These are phyloP conservation scores for Athalia circularis DNA, from an alignment of 2,888 invertebrate genomes.

Conservation along the genomic window DNA sequence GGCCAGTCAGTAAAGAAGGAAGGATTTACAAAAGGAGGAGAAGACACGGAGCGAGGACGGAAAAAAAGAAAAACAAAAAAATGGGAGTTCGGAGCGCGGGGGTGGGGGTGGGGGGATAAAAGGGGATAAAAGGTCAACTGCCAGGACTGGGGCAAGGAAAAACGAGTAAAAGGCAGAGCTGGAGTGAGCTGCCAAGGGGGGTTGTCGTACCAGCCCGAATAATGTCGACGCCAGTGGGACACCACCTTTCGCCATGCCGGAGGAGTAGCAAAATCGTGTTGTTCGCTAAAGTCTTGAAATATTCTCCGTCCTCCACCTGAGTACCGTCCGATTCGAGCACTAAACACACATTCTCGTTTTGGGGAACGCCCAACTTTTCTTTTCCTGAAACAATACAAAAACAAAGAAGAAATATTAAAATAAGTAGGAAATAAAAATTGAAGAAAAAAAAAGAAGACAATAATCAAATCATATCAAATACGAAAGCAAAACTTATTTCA, in stretches of 20 bases:
- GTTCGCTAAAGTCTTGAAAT: constrained; percentile 94
- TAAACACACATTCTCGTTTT: constrained; percentile 90
- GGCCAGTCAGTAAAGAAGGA: no score
- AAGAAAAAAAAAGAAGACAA: no score
- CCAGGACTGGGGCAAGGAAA: constrained; percentile 2
- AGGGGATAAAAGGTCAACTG: neutral
- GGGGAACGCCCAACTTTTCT: constrained; percentile 92
- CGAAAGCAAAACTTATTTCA: no score
- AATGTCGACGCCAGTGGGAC: constrained; percentile 95
- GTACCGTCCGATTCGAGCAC: constrained; percentile 97
- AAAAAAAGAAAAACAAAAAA: neutral
- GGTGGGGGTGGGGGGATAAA: neutral
- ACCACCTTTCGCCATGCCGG: constrained; percentile 94
- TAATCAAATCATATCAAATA: no score
- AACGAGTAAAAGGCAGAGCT: constrained; percentile 32
- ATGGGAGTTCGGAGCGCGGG: no score
- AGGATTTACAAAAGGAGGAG: neutral
- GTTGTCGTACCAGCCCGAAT: constrained; percentile 88
- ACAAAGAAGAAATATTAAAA: neutral
- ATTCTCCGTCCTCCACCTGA: constrained; percentile 97
- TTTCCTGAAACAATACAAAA: constrained; percentile 78
- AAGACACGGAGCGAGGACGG: neutral
- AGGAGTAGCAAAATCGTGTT: constrained; percentile 93
- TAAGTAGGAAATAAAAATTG: no score
- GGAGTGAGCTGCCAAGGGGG: constrained; percentile 18